phyloP scores from a whole-genome alignment of 37 sponge, comb jelly and placozoan genomes.

The Chondrosia reniformis region DNA sequence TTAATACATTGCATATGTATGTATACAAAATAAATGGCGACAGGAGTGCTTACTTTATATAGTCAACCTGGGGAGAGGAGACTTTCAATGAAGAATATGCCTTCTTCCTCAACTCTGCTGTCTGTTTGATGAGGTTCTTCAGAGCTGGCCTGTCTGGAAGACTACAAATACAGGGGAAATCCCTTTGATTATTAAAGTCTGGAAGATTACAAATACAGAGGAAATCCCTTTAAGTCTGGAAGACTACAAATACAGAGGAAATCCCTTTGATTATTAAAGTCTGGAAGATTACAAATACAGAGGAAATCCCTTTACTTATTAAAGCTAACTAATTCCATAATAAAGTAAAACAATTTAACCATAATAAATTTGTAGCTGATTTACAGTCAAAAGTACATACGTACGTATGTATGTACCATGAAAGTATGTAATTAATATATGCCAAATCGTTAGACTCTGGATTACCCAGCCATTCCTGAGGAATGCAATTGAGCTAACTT shows the following conservation, averaged over 20 bases:
- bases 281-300: background rate
- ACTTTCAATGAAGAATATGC: background rate
- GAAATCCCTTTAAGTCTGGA: background rate
- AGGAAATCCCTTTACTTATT: background rate
- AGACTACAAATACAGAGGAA: background rate
- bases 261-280: background rate
- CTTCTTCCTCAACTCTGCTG: conserved; percentile 1
- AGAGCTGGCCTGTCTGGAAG: conserved; percentile 22
- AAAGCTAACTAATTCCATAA: background rate
- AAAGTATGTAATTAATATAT: no score
- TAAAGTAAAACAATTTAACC: background rate
- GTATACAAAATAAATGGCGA: no score
- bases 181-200: background rate
- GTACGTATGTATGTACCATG: background rate
- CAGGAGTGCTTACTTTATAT: conserved; percentile 20
- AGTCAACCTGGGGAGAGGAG: conserved; percentile 9
- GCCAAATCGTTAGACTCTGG: no score
- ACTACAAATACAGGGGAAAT: background rate
- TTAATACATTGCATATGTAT: background rate
- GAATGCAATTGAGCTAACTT: no score
- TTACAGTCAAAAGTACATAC: background rate
- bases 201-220: background rate
- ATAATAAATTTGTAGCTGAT: no score
- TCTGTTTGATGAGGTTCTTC: conserved; percentile 5
- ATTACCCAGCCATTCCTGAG: no score